Base-by-base conservation (phyloP, 1,140 invertebrate species). In the Lepidurus packardi region DNA sequence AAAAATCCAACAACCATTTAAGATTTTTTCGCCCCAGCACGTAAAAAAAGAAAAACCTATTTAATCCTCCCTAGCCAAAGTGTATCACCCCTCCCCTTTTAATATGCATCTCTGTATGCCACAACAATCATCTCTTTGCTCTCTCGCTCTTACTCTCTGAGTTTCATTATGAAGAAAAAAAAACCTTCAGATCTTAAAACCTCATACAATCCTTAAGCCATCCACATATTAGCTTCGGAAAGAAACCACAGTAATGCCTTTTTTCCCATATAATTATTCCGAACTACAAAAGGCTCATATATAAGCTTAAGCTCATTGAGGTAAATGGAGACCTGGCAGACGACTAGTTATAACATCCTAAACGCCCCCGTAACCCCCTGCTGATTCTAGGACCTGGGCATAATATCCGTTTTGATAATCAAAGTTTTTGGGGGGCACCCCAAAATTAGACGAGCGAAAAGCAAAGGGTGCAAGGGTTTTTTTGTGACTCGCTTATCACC, bases 81-180 rank as follows among this genome's bases (percentile, higher is more conserved):
- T 21, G 16, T 65, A 65, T 65, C 53, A 65, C 53, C 53, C 53
- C 53, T 65, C 53, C 9, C 21, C 16, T 65, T 65, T 65, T 65
- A 65, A 65, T 65, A 65, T 65, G 53, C 53, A 65, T 65, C 53
- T 65, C 53, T 65, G 53, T 65, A 65, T 65, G n/a, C 53, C 53
- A 65, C 53, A 65, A 65, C 53, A 65, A 65, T 65, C 53, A 65
- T 65, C 53, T 65, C 53, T 21, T 65, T 21, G 34, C 34, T 34
- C 34, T 34, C 34, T 34, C 34, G 34, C 34, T 34, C 34, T 34
- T 34, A 34, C 34, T 34, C 34, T 34, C 34, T 3, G 34, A 34
- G 34, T 34, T 34, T 34, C 3, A 34, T 65, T 65, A 65, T 65
- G 53, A 65, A 21, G 16, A 7, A 7, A 65, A 65, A 21, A 65